These are phyloP conservation scores for Pseudorectes ferrugineus DNA, from an alignment of 2,113 vertebrate species.

Conservation along the genomic window DNA sequence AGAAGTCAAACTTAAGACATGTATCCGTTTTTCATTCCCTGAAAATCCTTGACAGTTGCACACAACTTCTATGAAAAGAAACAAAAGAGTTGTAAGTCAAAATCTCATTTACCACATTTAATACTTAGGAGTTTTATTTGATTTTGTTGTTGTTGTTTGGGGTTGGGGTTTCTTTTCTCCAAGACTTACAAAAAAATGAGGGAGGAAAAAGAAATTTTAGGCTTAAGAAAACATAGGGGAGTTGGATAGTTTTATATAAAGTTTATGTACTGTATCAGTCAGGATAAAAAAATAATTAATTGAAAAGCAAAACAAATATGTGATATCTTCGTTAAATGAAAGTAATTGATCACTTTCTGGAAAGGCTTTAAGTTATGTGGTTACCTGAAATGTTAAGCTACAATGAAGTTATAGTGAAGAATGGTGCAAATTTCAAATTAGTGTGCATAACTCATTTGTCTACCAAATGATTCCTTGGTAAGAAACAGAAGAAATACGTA, in stretches of 20 bases:
- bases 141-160: background rate
- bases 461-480: background rate
- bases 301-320: background rate
- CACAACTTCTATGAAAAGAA: background rate
- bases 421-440: background rate
- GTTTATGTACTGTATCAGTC: background rate
- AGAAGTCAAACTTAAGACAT: background rate
- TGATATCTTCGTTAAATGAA: background rate
- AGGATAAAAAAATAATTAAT: background rate
- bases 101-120: background rate
- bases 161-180: fast-evolving
- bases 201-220: background rate
- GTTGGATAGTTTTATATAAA: background rate
- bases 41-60: background rate
- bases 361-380: background rate
- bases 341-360: background rate
- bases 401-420: background rate
- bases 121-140: background rate
- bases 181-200: background rate
- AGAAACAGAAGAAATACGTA: background rate
- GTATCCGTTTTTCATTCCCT: background rate
- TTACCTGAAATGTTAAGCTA: background rate
- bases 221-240: background rate
- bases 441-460: background rate
- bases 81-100: background rate